A percentile compares a stretch with the other conserved stretches of the same genome.
Evolutionary conservation across 2,797 vertebrate species (phyloP).

Genomic region (Falco naumanni): DNA sequence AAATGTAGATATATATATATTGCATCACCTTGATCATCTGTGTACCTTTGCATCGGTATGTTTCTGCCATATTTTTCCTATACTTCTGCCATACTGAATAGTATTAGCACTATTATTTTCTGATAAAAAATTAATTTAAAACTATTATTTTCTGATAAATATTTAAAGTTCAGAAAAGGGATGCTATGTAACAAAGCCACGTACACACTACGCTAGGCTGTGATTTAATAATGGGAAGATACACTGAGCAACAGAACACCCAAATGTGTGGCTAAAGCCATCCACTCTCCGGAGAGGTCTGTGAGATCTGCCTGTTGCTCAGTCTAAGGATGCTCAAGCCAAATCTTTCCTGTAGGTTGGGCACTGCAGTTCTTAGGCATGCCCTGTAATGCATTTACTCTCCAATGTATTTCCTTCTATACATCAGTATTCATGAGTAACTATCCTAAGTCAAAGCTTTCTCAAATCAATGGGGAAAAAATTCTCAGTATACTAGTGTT

Average conservation of each 20-base stretch:
- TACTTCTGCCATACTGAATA: neutral
- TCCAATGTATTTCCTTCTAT: neutral
- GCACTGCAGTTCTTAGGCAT: neutral
- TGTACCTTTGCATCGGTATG: neutral
- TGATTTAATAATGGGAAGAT: neutral
- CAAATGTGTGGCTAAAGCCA: neutral
- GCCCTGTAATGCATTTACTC: rapidly evolving
- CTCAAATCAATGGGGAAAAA: neutral
- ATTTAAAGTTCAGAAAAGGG: neutral
- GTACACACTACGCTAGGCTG: neutral
- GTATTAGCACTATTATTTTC: neutral
- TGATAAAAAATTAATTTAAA: neutral
- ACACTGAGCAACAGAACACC: neutral
- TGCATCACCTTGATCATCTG: neutral
- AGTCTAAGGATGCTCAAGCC: neutral
- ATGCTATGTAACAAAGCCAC: neutral
- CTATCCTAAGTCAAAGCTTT: neutral
- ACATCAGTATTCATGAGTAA: too few relatives aligned
- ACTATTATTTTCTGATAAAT: neutral
- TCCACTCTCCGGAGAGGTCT: neutral
- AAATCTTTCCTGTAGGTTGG: neutral
- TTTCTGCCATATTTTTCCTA: neutral
- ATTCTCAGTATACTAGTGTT: neutral
- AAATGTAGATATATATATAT: neutral
- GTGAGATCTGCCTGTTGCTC: neutral